Evolutionary conservation across 2,888 invertebrate species (phyloP).

Genomic region (Cataglyphis livida): DNA sequence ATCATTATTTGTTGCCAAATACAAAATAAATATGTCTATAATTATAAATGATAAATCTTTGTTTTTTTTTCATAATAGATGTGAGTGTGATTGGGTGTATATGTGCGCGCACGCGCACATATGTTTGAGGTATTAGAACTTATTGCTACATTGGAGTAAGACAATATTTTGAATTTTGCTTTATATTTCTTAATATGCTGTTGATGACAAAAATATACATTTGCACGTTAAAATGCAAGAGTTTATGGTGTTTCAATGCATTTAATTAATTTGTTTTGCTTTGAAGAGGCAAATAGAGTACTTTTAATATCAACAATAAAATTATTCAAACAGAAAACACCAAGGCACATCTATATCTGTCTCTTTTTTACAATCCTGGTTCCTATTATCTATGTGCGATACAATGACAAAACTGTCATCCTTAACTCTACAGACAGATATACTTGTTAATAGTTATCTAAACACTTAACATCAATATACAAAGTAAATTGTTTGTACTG

Average conservation of each 20-base stretch:
- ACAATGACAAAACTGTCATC: slow-evolving; percentile 43
- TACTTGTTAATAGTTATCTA: slow-evolving; percentile 58
- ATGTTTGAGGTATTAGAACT: slow-evolving; percentile 5
- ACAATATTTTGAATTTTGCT: slow-evolving; percentile 7
- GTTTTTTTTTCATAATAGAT: neutral
- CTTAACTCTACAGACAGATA: slow-evolving; percentile 54
- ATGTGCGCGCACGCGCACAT: neutral
- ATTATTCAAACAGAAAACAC: slow-evolving; percentile 76
- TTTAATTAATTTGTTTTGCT: slow-evolving; percentile 44
- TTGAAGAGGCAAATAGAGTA: slow-evolving; percentile 54
- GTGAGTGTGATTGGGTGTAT: neutral
- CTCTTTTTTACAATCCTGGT: slow-evolving; percentile 48
- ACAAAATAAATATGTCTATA: slow-evolving; percentile 72
- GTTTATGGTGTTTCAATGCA: slow-evolving; percentile 34
- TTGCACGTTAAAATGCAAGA: slow-evolving; percentile 34
- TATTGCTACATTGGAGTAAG: neutral
- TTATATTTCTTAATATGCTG: slow-evolving; percentile 32
- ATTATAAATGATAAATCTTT: slow-evolving; percentile 39
- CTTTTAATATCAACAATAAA: slow-evolving; percentile 66
- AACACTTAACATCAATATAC: slow-evolving; percentile 67
- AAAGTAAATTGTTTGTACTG: slow-evolving; percentile 21
- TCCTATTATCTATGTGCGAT: slow-evolving; percentile 68
- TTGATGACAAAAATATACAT: slow-evolving; percentile 52
- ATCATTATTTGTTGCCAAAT: slow-evolving; percentile 75
- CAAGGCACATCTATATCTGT: slow-evolving; percentile 77